Conservation (phyloP, 2,797 vertebrate species). For the Coccyzus lansbergi region DNA sequence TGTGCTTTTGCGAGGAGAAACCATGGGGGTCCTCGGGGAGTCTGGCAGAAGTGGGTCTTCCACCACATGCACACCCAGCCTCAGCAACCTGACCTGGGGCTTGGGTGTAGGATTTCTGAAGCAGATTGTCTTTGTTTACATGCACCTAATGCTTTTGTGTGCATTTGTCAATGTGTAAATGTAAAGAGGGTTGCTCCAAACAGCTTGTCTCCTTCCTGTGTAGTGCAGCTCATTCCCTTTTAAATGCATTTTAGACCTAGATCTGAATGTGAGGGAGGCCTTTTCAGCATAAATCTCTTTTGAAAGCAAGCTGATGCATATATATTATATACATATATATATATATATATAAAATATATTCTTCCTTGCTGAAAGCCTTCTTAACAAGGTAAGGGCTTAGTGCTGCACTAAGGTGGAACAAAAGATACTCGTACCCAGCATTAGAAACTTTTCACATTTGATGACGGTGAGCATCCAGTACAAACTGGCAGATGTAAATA, state of each 20-base stretch:
- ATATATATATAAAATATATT: neutral
- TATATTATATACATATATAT: no score
- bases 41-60: conserved; percentile 33
- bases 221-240: conserved; percentile 34
- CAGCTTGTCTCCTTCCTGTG: conserved; percentile 18
- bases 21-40: neutral
- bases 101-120: conserved; percentile 38
- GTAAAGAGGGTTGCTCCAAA: conserved; percentile 6
- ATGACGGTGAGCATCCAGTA: neutral
- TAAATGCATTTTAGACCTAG: conserved; percentile 13
- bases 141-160: conserved; percentile 1
- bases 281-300: conserved; percentile 35
- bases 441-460: neutral
- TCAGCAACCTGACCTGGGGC: neutral
- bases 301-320: conserved; percentile 41
- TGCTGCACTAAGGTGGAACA: conserved; percentile 24
- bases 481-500: conserved; percentile 55
- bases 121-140: conserved; percentile 12
- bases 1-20: neutral
- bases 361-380: conserved; percentile 4
- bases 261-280: conserved; percentile 41
- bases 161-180: neutral
- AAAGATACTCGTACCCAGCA: neutral
- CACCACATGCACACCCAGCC: neutral
- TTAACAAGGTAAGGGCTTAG: conserved; percentile 21